Evolutionary conservation across 2,888 invertebrate species (phyloP), one percentile per base, ranked within the genome.

Genomic region (Apotomis turbidana): DNA sequence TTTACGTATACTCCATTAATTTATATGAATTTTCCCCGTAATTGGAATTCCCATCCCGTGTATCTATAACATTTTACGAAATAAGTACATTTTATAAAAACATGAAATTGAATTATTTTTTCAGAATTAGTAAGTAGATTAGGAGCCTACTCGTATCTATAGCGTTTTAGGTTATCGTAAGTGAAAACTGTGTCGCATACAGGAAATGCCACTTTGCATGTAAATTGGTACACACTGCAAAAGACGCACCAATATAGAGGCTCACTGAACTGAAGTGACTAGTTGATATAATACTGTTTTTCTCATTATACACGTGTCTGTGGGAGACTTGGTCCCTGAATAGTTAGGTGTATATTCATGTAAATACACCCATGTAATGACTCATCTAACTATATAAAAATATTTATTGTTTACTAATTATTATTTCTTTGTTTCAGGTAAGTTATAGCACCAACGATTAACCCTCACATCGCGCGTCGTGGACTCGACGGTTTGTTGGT

Each of bases 351-450:
- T 49, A 66, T 41, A 66, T 41, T 41, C 41, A 41, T 41, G 41
- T 41, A 61, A 15, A 57, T 58, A 44, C 57, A 63, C 57, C 12
- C 44, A 27, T 68, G 27, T 52, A 41, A 41, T 41, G 0, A 49
- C 63, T 51, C 58, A n/a, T 57, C 44, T 71, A 60, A 54, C 73
- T 61, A 68, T 75, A 9, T 9, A 8, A 49, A 49, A 49, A 57
- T 61, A 76, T 77, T 79, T 80, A 27, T 13, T 58, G 9, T 61
- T 49, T 6, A 4, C 5, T 41, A 6, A 41, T 68, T 38, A 38
- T n/a, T 38, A 41, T 52, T 52, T 10, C 15, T 0, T 86, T 90
- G 88, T 95, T 94, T 75, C 93, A 95, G 95, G 95, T 95, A 94
- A 95, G 95, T 94, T 87, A 64, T 91, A 90, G 15, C 4, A 9